phyloP scores from a whole-genome alignment of 2,888 invertebrate species.

The Thecocarcelia acutangulata region DNA sequence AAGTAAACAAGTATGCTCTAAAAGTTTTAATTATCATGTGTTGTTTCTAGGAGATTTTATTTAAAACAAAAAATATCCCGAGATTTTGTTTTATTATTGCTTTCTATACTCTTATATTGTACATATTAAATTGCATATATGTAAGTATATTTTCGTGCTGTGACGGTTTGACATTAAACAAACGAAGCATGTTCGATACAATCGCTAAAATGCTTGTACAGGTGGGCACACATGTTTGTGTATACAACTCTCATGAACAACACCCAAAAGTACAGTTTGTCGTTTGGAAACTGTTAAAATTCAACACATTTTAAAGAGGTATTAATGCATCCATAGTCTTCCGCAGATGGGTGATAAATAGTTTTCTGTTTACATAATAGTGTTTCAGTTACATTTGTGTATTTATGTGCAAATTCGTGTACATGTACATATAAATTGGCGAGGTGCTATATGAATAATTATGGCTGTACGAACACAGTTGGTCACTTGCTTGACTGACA shows the following conservation, averaged over 20 bases:
- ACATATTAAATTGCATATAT: too few relatives aligned
- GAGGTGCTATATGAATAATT: conserved; percentile 42
- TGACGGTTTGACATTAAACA: too few relatives aligned
- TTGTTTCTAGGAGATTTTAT: too few relatives aligned
- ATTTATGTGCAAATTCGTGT: not conserved
- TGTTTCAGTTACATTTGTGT: not conserved
- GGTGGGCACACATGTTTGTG: conserved; percentile 1
- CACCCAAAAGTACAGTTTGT: conserved; percentile 65
- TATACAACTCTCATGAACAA: conserved; percentile 38
- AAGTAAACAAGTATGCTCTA: too few relatives aligned
- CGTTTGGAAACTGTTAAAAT: conserved; percentile 58
- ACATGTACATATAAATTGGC: not conserved
- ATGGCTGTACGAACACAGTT: conserved; percentile 16
- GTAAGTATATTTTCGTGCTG: too few relatives aligned
- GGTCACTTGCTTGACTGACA: conserved; percentile 23
- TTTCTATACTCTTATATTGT: too few relatives aligned
- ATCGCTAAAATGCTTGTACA: conserved; percentile 12
- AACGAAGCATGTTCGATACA: conserved; percentile 3
- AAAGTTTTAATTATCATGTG: too few relatives aligned
- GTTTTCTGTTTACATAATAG: conserved; percentile 31
- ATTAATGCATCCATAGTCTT: not conserved
- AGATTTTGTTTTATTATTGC: too few relatives aligned
- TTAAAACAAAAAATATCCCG: too few relatives aligned
- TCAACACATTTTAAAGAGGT: conserved; percentile 6
- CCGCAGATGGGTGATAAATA: conserved; percentile 15